A percentile compares a stretch with the other conserved stretches of the same genome.
phyloP scores from a whole-genome alignment of 2,797 vertebrate genomes.

The Cygnus olor region DNA sequence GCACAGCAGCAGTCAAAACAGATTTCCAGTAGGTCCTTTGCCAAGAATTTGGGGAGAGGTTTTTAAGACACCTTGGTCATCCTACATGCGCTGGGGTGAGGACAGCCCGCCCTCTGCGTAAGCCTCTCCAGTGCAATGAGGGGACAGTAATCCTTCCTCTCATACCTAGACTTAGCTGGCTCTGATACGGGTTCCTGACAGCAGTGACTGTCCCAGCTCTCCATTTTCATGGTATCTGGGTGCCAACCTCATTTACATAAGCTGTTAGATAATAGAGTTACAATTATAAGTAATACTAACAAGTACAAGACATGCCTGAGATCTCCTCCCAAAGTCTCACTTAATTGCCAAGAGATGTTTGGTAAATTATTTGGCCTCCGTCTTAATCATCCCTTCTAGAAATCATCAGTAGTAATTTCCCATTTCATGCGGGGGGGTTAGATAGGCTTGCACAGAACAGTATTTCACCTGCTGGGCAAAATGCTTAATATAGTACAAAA shows the following conservation, averaged over 20 bases:
- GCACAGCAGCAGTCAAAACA: not conserved
- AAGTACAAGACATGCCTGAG: not conserved
- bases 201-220: not conserved
- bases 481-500: not conserved
- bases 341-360: not conserved
- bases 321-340: slow-evolving; percentile 47
- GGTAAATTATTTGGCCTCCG: not conserved
- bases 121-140: not conserved
- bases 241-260: not conserved
- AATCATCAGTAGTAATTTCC: not conserved
- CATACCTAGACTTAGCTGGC: not conserved
- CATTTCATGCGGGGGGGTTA: not conserved
- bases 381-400: not conserved
- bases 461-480: not conserved
- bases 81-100: fast-evolving
- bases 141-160: not conserved
- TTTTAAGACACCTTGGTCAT: fast-evolving
- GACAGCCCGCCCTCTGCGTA: not conserved
- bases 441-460: not conserved
- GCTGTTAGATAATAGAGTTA: not conserved
- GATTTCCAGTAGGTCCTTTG: not conserved
- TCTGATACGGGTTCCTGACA: not conserved
- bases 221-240: not conserved
- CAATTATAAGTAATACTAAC: slow-evolving; percentile 41
- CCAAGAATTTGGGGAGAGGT: not conserved